Evolutionary conservation across 2,113 vertebrate genomes (phyloP), one percentile per base, ranked within the genome.

Genomic region (Atherinomorus stipes): DNA sequence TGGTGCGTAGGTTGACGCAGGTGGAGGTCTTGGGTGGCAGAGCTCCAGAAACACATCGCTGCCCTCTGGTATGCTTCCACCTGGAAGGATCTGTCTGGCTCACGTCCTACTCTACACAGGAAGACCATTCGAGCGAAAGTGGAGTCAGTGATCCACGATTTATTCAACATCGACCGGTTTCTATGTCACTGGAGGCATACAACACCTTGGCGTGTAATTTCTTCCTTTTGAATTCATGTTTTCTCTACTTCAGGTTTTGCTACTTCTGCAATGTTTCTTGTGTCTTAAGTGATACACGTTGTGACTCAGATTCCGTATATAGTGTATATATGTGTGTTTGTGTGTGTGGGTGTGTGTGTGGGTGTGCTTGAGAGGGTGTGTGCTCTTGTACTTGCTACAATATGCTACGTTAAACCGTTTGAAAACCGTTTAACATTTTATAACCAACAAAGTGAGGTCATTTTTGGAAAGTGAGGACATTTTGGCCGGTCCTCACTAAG

Each of bases 31-130:
- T 54, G 16, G 51, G 64, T 80, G 84, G 84, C 86, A n/a, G 54
- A 4, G 40, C 58, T 82, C 74, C 83, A 81, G 74, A 77, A 80
- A 78, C 76, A 44, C 76, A 11, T 21, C 2, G 4, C 65, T 71
- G 68, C 71, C 71, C 78, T 59, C 23, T 59, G n/a, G 62, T 89
- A 58, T 25, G 13, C 74, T 89, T 90, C 69, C 82, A 85, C 85
- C 86, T 88, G 88, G 87, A 88, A 88, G 78, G 74, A 58, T 80
- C 80, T 68, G 83, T 78, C 75, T 78, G 79, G 64, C 54, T 74
- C 31, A 57, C 69, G 71, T 79, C 61, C 61, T 56, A 21, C 85
- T 79, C 56, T 40, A 56, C 62, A 60, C 8, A 44, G 50, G 71
- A 84, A 79, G 77, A 58, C 62, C 81, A 86, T 77, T 76, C 58